Conservation (phyloP, 2,888 invertebrate species). For the Dryobota labecula region DNA sequence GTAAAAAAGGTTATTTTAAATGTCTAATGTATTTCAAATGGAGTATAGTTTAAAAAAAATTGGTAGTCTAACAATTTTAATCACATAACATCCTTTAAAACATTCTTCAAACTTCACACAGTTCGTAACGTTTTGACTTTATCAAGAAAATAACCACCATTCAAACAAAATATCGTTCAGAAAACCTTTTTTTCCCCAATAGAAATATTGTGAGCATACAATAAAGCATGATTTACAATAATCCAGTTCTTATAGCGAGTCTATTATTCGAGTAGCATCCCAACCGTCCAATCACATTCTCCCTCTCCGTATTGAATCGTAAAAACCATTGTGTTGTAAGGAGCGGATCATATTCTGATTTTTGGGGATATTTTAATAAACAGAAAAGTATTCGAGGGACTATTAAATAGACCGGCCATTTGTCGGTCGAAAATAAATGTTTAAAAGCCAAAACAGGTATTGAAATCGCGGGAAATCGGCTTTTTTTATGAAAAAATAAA, state of each 20-base stretch:
- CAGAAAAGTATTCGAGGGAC: conserved; percentile 53
- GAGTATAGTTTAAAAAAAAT: no score
- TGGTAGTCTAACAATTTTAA: background rate
- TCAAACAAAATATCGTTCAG: conserved; percentile 34
- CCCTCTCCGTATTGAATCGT: conserved; percentile 59
- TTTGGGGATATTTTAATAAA: conserved; percentile 64
- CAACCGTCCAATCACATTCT: conserved; percentile 55
- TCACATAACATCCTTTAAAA: background rate
- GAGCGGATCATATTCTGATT: conserved; percentile 61
- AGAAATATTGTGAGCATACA: conserved; percentile 58
- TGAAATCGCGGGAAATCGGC: conserved; percentile 37
- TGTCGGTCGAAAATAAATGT: conserved; percentile 53
- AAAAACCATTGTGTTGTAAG: conserved; percentile 63
- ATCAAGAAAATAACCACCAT: conserved; percentile 6
- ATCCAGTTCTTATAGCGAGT: conserved; percentile 46
- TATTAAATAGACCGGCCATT: conserved; percentile 46
- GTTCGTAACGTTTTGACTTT: background rate
- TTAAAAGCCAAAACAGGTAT: conserved; percentile 58
- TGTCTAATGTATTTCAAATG: no score
- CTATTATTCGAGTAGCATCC: conserved; percentile 56
- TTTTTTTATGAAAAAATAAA: conserved; percentile 38
- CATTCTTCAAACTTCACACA: background rate
- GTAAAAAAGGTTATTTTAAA: no score
- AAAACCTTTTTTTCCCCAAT: conserved; percentile 25
- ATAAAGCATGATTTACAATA: conserved; percentile 59